A percentile compares a stretch with the other conserved stretches of the same genome.
phyloP scores from a whole-genome alignment of 2,113 vertebrate species.

The Chaenogobius annularis region DNA sequence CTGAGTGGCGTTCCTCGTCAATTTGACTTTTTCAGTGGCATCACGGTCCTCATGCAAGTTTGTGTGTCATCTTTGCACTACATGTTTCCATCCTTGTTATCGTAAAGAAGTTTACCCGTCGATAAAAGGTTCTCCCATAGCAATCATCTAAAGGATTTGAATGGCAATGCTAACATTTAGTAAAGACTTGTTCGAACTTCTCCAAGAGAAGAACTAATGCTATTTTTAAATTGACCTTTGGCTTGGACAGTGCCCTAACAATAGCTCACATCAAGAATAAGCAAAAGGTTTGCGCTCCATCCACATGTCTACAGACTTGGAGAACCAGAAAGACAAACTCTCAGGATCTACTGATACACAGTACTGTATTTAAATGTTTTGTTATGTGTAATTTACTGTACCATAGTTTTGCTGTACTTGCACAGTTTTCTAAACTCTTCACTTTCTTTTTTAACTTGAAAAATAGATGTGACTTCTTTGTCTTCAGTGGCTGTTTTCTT shows the following conservation, averaged over 20 bases:
- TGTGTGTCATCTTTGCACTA: slow-evolving; percentile 78
- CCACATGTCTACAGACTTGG: slow-evolving; percentile 53
- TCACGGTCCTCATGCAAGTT: slow-evolving; percentile 65
- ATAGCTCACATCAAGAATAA: slow-evolving; percentile 20
- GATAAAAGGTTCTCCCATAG: slow-evolving; percentile 38
- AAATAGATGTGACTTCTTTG: slow-evolving; percentile 69
- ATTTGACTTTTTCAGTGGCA: slow-evolving; percentile 58
- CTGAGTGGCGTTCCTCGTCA: slow-evolving; percentile 53
- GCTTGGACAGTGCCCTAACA: slow-evolving; percentile 33
- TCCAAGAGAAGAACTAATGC: slow-evolving; percentile 61
- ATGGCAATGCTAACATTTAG: slow-evolving; percentile 34
- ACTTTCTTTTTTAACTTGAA: slow-evolving; percentile 84
- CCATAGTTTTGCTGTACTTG: slow-evolving; percentile 97
- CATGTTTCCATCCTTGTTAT: slow-evolving; percentile 46
- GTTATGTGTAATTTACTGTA: slow-evolving; percentile 90
- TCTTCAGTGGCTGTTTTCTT: slow-evolving; percentile 60
- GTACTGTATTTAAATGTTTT: slow-evolving; percentile 92
- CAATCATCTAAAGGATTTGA: slow-evolving; percentile 51
- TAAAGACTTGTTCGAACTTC: slow-evolving; percentile 54
- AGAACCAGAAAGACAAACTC: slow-evolving; percentile 81
- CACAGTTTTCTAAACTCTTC: slow-evolving; percentile 89
- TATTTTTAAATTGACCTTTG: slow-evolving; percentile 27
- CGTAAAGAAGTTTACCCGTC: slow-evolving; percentile 36
- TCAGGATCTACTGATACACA: slow-evolving; percentile 96
- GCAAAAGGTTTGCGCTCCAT: slow-evolving; percentile 44